Percentiles rank a stretch among this genome's conserved stretches.
Conservation (phyloP, 2,113 vertebrate genomes). For the Brachyistius frenatus region DNA sequence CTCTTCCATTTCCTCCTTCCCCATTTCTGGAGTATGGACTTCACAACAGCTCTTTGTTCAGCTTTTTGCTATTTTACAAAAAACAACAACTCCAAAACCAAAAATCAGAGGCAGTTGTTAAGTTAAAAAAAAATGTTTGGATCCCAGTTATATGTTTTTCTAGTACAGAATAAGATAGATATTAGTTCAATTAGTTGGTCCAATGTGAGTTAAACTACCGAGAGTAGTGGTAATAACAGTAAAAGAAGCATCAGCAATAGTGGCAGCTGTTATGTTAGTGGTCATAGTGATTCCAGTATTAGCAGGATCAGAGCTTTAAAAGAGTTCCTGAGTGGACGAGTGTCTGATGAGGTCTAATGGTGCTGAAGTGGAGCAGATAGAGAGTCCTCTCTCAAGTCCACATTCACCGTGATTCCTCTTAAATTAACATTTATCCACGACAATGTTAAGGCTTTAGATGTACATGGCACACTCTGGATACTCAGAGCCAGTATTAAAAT, state of each 20-base stretch:
- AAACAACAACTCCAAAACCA: too few species aligned
- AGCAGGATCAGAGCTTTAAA: background rate
- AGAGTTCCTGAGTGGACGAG: constrained; percentile 18
- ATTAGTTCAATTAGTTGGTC: background rate
- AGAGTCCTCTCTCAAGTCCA: constrained; percentile 15
- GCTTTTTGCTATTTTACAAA: too few species aligned
- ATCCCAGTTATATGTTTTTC: too few species aligned
- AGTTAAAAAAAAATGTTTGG: too few species aligned
- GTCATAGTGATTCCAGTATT: background rate
- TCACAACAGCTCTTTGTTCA: too few species aligned
- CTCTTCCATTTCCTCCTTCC: constrained; percentile 32
- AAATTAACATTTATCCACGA: constrained; percentile 13
- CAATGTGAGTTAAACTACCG: background rate
- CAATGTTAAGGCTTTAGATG: background rate
- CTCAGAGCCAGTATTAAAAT: background rate
- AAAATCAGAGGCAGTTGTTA: too few species aligned
- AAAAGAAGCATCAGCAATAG: background rate
- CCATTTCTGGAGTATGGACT: too few species aligned
- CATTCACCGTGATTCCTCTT: constrained; percentile 5
- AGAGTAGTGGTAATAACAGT: background rate
- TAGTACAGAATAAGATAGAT: background rate
- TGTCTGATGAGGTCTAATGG: constrained; percentile 37
- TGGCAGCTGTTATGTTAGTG: background rate
- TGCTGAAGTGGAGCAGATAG: constrained; percentile 32
- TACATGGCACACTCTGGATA: background rate